Evolutionary conservation across 2,888 invertebrate species (phyloP), one percentile per base, ranked within the genome.

Genomic region (Habrosyne pyritoides): DNA sequence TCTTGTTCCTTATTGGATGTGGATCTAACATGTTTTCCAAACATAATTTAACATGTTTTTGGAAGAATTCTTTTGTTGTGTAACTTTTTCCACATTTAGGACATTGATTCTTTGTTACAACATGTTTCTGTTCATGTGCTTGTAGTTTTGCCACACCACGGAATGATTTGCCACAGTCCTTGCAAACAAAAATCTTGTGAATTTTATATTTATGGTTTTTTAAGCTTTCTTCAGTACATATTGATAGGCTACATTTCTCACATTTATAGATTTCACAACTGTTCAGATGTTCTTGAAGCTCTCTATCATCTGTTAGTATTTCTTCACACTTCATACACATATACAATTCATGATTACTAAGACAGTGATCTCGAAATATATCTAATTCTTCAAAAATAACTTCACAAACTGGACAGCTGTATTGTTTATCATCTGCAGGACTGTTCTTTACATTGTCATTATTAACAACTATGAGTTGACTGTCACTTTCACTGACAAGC

Each of bases 21-120:
- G 83, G 85, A 51, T 87, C 87, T n/a, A 89, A 59, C 14, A 73
- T 64, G 28, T 86, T 79, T 28, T 84, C 77, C 0, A 86, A 61
- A 56, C 91, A 91, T 47, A 90, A 67, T 52, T 84, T 79, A 0
- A 87, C 85, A 77, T 91, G 91, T 66, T 81, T 87, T 4, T 68
- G 56, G 61, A 73, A 91, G 63, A 83, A 91, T 26, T 84, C 87
- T 66, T 77, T 86, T 6, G 91, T 91, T 10, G 79, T 67, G 54
- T 91, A 91, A 7, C 61, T 68, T 66, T 90, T 91, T 0, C 84
- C 83, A 74, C 91, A 91, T 66, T 91, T 91, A 0, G 90, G 84
- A 57, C 91, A 91, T 53, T 76, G 61, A 59, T 73, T 80, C 66
- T 83, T 87, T 2, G 63, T 63, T n/a, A 74, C 61, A 18, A 18